Evolutionary conservation across 1,140 invertebrate species (phyloP).

Genomic region (Battus philenor): DNA sequence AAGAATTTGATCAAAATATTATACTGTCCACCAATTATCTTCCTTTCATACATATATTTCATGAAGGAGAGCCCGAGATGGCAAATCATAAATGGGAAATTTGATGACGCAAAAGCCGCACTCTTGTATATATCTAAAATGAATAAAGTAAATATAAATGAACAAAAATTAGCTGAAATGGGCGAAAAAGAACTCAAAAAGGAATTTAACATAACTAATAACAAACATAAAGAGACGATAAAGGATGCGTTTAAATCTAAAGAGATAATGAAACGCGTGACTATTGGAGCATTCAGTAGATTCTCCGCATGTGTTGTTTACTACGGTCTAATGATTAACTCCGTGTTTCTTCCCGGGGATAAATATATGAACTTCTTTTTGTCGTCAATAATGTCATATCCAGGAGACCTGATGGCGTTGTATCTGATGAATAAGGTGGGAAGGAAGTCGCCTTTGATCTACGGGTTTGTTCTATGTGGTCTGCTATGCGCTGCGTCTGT

Average conservation of each 20-base stretch:
- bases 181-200: conserved; percentile 35
- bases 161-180: conserved; percentile 32
- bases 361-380: conserved; percentile 82
- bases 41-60: conserved; percentile 77
- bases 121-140: conserved; percentile 77
- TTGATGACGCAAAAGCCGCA: conserved; percentile 78
- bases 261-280: conserved; percentile 41
- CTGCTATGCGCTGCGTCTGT: conserved; percentile 32
- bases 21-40: conserved; percentile 80
- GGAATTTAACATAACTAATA: conserved; percentile 30
- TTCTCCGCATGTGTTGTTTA: conserved; percentile 83
- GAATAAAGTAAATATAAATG: conserved; percentile 72
- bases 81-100: conserved; percentile 83
- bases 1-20: conserved; percentile 80
- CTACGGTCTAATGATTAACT: conserved; percentile 87
- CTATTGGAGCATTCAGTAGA: conserved; percentile 76
- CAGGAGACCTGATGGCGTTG: conserved; percentile 80
- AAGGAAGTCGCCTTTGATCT: conserved; percentile 76
- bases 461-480: conserved; percentile 77
- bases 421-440: conserved; percentile 80
- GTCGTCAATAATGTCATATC: conserved; percentile 81
- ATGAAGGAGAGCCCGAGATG: conserved; percentile 83
- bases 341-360: conserved; percentile 82
- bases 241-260: conserved; percentile 35
- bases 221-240: conserved; percentile 31